Base-by-base conservation (phyloP, 2,113 vertebrate genomes). In the Progne subis region DNA sequence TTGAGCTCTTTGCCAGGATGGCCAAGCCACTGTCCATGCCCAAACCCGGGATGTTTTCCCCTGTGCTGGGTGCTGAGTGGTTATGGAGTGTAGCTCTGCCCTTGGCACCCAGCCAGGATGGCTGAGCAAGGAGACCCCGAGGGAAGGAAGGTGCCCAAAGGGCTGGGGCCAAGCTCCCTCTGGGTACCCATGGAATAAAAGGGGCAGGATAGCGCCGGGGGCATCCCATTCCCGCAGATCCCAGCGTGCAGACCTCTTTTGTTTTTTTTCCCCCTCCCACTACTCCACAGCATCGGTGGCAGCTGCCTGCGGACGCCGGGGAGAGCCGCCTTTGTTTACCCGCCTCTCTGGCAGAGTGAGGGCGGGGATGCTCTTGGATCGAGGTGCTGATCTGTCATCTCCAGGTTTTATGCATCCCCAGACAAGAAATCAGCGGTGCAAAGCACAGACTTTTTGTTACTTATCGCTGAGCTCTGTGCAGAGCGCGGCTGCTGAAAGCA, bases 351-450 rank as follows among this genome's bases (percentile, higher is more conserved):
- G 79, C 90, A 52, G 55, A 80, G 68, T 12, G 4, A 80, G 94
- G 6, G 44, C 6, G 3, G 82, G 93, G 88, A 85, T 95, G 88
- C 88, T 90, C 91, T 81, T 86, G 95, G 94, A 93, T 86, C 20
- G 80, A 95, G 94, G 96, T 96, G 94, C 86, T 43, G 95, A 94
- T 90, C 95, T 94, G 94, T 94, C 96, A 93, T 88, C 92, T 88
- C 83, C 86, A 75, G 92, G 72, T 94, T 97, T 96, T 96, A 94
- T 92, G 86, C 95, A 88, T 95, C 95, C 95, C 94, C 94, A 94
- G 95, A 94, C 94, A 90, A 96, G 95, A 63, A 95, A 93, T 88
- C 90, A 52, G 92, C 31, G 1, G 88, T 49, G 26, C 88, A 82
- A 82, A 88, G 90, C 76, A 2, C 90, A 88, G 86, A 95, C 94